Conservation (phyloP, 2,888 invertebrate genomes). For the Cotesia congregata region DNA sequence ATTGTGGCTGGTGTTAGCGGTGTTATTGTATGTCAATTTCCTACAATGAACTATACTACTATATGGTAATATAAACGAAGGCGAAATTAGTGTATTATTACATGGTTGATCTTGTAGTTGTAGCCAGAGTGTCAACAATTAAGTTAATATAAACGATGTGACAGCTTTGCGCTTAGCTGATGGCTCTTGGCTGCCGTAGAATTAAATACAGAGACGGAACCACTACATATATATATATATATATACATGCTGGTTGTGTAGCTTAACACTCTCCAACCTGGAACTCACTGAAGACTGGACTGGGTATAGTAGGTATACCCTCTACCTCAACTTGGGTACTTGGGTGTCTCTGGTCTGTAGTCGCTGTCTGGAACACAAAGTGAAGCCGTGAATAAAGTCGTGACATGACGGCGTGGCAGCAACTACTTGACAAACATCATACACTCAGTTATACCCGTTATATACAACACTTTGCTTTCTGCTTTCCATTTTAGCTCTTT, state of each 20-base stretch:
- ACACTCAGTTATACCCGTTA: conserved; percentile 57
- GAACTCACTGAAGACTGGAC: neutral
- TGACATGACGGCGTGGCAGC: conserved; percentile 62
- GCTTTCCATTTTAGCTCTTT: conserved; percentile 50
- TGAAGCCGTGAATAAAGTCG: conserved; percentile 51
- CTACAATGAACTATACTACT: too few relatives aligned
- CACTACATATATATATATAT: conserved; percentile 44
- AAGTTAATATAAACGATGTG: conserved; percentile 13
- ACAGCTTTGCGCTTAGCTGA: conserved; percentile 32
- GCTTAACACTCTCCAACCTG: neutral
- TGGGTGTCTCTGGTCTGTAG: neutral
- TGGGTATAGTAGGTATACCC: neutral
- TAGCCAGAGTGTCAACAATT: conserved; percentile 45
- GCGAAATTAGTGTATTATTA: neutral
- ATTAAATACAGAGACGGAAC: conserved; percentile 45
- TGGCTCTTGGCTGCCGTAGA: conserved; percentile 17
- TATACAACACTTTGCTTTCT: neutral
- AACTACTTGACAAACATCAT: conserved; percentile 56
- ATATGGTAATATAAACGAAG: too few relatives aligned
- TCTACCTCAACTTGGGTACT: too few relatives aligned
- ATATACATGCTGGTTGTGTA: conserved; percentile 33
- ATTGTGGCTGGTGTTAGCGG: neutral
- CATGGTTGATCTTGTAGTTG: conserved; percentile 19
- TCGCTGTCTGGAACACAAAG: conserved; percentile 4
- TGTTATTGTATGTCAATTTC: too few relatives aligned